Conservation (phyloP, 1,140 invertebrate species). For the Hypothenemus hampei region DNA sequence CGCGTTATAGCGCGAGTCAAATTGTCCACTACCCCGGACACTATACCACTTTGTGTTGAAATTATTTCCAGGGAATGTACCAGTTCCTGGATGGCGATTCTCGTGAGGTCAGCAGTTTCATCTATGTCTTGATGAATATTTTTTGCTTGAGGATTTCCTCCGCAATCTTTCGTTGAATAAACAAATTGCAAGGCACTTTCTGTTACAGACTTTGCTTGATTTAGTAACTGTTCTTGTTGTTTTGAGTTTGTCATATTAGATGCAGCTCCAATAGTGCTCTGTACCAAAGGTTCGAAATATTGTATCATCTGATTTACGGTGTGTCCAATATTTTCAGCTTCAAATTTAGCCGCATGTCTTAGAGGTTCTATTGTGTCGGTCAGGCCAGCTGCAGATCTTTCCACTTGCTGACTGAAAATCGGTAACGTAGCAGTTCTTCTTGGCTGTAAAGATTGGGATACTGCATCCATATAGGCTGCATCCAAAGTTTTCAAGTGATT, state of each 20-base stretch:
- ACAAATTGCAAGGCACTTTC: slow-evolving; percentile 86
- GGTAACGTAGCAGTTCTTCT: slow-evolving; percentile 72
- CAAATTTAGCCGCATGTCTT: slow-evolving; percentile 74
- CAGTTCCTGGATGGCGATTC: slow-evolving; percentile 78
- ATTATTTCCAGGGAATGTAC: slow-evolving; percentile 76
- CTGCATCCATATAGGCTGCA: slow-evolving; percentile 78
- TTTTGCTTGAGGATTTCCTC: slow-evolving; percentile 83
- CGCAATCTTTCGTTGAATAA: slow-evolving; percentile 80
- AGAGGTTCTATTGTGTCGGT: slow-evolving; percentile 77
- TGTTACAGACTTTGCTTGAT: slow-evolving; percentile 90
- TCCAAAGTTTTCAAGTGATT: slow-evolving; percentile 77
- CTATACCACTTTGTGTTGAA: slow-evolving; percentile 79
- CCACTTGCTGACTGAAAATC: slow-evolving; percentile 48
- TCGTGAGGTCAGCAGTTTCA: slow-evolving; percentile 71
- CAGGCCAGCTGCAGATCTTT: slow-evolving; percentile 65
- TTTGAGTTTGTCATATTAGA: slow-evolving; percentile 86
- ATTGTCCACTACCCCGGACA: slow-evolving; percentile 83
- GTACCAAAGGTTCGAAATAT: slow-evolving; percentile 81
- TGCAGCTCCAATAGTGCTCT: slow-evolving; percentile 78
- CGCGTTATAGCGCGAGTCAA: slow-evolving; percentile 80
- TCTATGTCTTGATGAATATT: slow-evolving; percentile 79
- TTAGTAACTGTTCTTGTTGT: slow-evolving; percentile 82
- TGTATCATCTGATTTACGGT: slow-evolving; percentile 74
- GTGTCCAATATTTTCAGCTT: slow-evolving; percentile 92
- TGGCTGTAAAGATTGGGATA: slow-evolving; percentile 73